phyloP scores from a whole-genome alignment of 2,888 invertebrate genomes.

The Drosophila borealis region DNA sequence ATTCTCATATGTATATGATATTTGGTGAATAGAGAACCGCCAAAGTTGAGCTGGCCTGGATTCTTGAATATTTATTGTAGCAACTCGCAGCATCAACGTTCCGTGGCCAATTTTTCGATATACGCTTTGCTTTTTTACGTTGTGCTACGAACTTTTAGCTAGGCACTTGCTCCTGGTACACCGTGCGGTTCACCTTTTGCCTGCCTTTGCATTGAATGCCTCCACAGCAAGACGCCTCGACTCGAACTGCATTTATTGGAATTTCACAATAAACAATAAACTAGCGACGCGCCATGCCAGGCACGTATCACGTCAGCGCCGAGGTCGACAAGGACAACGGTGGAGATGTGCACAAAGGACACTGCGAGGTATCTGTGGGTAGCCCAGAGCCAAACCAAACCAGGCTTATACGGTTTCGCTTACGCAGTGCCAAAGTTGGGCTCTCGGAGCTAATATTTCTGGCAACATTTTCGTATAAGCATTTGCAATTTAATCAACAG shows the following conservation, averaged over 20 bases:
- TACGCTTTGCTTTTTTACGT: constrained; percentile 29
- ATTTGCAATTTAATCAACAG: too few relatives aligned
- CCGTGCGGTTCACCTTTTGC: constrained; percentile 28
- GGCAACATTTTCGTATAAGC: too few relatives aligned
- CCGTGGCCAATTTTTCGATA: constrained; percentile 69
- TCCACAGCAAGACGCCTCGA: constrained; percentile 38
- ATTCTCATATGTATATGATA: too few relatives aligned
- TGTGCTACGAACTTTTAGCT: constrained; percentile 23
- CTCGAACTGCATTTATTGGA: constrained; percentile 71
- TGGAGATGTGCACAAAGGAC: constrained; percentile 11
- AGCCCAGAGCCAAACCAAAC: constrained; percentile 71
- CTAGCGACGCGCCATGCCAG: constrained; percentile 51
- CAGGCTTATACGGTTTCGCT: constrained; percentile 50
- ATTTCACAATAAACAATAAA: constrained; percentile 80
- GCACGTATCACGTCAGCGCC: constrained; percentile 29
- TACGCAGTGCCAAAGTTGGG: too few relatives aligned
- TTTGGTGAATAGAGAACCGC: background rate
- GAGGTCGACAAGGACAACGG: constrained; percentile 9
- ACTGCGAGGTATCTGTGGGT: constrained; percentile 9
- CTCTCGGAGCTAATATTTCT: too few relatives aligned
- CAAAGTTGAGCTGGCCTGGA: constrained; percentile 10
- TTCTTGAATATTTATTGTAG: constrained; percentile 5
- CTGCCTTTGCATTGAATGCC: constrained; percentile 14
- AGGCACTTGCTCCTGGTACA: background rate
- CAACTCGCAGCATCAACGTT: constrained; percentile 16